Evolutionary conservation across 2,888 invertebrate species (phyloP).

Genomic region (Periphyllus acericola): DNA sequence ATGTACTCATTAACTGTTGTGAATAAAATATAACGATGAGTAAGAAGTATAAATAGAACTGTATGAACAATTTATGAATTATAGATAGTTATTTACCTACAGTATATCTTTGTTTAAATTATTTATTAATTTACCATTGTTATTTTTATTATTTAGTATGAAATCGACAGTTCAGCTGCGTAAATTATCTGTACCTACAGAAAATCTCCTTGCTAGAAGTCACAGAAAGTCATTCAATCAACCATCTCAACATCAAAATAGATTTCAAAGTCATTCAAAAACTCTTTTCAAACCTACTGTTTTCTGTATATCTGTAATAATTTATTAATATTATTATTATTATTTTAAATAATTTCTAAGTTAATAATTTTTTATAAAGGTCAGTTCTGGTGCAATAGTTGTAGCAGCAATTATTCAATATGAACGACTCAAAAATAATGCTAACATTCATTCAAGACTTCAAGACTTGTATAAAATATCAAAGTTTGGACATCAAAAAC

Average conservation of each 20-base stretch:
- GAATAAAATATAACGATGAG: too few relatives aligned
- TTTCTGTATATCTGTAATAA: conserved; percentile 50
- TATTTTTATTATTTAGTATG: not conserved
- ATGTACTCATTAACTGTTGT: too few relatives aligned
- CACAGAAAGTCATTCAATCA: conserved; percentile 34
- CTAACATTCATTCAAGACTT: not conserved
- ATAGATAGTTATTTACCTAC: not conserved
- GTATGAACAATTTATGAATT: not conserved
- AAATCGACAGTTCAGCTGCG: conserved; percentile 4
- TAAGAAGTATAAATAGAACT: too few relatives aligned
- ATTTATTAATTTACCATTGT: not conserved
- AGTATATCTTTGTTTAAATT: not conserved
- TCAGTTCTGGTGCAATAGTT: conserved; percentile 76
- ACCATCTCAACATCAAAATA: conserved; percentile 12
- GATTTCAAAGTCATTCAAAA: conserved; percentile 4
- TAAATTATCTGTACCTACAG: conserved; percentile 16
- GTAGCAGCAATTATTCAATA: conserved; percentile 90
- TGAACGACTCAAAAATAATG: conserved; percentile 69
- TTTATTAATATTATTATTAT: not conserved
- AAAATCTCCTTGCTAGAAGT: not conserved
- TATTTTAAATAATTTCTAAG: conserved; percentile 10
- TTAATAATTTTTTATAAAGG: conserved; percentile 68
- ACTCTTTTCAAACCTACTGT: conserved; percentile 18
- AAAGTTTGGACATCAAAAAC: not conserved
- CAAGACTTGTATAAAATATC: not conserved